phyloP scores from a whole-genome alignment of 2,113 vertebrate species.

The Spea multiplicata region DNA sequence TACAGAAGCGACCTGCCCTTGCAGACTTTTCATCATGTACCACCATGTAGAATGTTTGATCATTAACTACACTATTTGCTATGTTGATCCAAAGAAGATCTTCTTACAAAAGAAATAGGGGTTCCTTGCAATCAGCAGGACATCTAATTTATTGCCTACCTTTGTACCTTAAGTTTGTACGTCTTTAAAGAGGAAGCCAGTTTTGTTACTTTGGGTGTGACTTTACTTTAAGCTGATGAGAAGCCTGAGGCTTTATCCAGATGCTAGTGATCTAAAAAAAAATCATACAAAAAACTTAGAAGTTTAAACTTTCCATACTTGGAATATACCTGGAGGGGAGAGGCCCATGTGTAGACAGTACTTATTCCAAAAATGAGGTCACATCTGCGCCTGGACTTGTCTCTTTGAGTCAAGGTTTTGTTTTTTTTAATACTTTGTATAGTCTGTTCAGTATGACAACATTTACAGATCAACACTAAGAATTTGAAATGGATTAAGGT shows the following conservation, averaged over 20 bases:
- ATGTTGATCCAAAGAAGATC: neutral
- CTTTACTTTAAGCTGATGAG: neutral
- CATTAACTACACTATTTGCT: neutral
- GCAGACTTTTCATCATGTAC: neutral
- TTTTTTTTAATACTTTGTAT: constrained; percentile 22
- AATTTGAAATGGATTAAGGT: constrained; percentile 18
- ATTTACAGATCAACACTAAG: constrained; percentile 11
- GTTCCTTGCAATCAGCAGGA: neutral
- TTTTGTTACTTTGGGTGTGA: constrained; percentile 3
- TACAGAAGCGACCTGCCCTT: neutral
- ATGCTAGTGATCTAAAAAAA: constrained; percentile 16
- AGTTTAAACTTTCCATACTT: constrained; percentile 28
- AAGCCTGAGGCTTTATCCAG: constrained; percentile 12
- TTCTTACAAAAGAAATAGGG: neutral
- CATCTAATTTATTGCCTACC: neutral
- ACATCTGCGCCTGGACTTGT: constrained; percentile 34
- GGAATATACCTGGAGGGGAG: constrained; percentile 37
- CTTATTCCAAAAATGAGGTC: constrained; percentile 31
- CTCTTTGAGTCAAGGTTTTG: constrained; percentile 5
- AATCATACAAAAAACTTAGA: constrained; percentile 24
- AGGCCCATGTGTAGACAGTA: constrained; percentile 33
- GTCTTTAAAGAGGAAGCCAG: neutral
- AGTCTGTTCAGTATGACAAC: constrained; percentile 12
- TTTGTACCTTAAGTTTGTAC: neutral
- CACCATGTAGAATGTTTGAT: neutral